Evolutionary conservation across 2,888 invertebrate genomes (phyloP), one percentile per base, ranked within the genome.

Genomic region (Bellardia bayeri): DNA sequence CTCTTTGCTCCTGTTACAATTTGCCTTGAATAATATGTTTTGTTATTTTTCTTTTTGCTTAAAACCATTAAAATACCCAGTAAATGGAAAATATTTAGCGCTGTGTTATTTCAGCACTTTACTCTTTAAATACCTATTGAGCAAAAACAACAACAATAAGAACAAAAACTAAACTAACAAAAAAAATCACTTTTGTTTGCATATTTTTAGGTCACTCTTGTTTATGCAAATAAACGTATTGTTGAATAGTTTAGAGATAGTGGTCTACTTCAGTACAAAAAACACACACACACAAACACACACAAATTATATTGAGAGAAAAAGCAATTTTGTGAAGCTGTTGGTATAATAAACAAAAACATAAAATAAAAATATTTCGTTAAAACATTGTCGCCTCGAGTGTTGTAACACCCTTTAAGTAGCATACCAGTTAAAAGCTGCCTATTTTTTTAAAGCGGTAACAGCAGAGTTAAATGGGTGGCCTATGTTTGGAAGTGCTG

Each of bases 171-270:
- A 11, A 69, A 81, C 42, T 63, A 63, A 58, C 64, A 75, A 61
- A 69, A 5, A 42, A 82, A 82, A 74, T 58, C 61, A 30, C 51
- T 87, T 85, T 87, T 82, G 78, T 85, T 85, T 85, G 87, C 82
- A 85, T 79, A 87, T 85, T 87, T 87, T 87, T 82, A 74, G 85
- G 85, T 82, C 85, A 85, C 78, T 82, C 64, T 82, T 85, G 87
- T 85, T 85, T 87, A 87, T 85, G 87, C 56, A 87, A 87, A 87
- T 82, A 80, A 80, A 85, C 37, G 61, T 63, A 80, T 84, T 84
- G 83, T 75, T 69, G 54, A 80, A 68, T 40, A 75, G 66, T 80
- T 85, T 75, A 75, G 80, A 80, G 54, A 81, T 63, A 75, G 75
- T 80, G 79, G 69, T 75, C 61, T 69, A 63, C 68, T 69, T 63